Base-by-base conservation (phyloP, 2,888 invertebrate species). In the Deladenus siricidicola region DNA sequence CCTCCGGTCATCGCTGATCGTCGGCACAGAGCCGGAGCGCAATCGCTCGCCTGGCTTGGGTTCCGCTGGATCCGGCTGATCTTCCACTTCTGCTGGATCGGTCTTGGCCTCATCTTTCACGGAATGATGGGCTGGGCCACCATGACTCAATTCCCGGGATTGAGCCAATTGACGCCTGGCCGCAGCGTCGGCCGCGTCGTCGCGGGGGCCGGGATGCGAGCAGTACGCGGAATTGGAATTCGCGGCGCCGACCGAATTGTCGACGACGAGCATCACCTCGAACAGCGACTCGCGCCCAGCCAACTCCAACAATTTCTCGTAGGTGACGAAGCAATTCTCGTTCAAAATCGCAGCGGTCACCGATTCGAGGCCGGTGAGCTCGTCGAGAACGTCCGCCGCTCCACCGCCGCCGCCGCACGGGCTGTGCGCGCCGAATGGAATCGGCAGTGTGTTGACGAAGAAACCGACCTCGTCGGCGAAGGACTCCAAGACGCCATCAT, bases 211-310 rank as follows among this genome's bases (percentile, higher is more conserved):
- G n/a, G n/a, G n/a, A n/a, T n/a, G n/a, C n/a, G n/a, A n/a, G n/a
- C n/a, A n/a, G n/a, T n/a, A n/a, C n/a, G n/a, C n/a, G n/a, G n/a
- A n/a, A n/a, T 30, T 28, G 3, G 34, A 4, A 24, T 43, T 19
- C 17, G 30, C 26, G 8, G 8, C 8, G 4, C 4, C 23, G 10
- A 1, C 10, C 23, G 57, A 47, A 23, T 67, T 55, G 39, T 65
- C 68, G 19, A 66, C 24, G 17, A 56, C 67, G 14, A 66, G 28
- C 68, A 69, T 69, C 2, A 66, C 66, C n/a, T 66, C 68, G 29
- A 65, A 66, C 10, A 68, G 19, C 3, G 44, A 23, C 21, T 61
- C 61, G n/a, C 57, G 44, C 10, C 44, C 19, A 19, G 52, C 19
- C 21, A 50, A 28, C 10, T 43, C 8, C 1, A 59, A 23, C n/a